Evolutionary conservation across 2,797 vertebrate species (phyloP).

Genomic region (Hyperoplus lanceolatus): DNA sequence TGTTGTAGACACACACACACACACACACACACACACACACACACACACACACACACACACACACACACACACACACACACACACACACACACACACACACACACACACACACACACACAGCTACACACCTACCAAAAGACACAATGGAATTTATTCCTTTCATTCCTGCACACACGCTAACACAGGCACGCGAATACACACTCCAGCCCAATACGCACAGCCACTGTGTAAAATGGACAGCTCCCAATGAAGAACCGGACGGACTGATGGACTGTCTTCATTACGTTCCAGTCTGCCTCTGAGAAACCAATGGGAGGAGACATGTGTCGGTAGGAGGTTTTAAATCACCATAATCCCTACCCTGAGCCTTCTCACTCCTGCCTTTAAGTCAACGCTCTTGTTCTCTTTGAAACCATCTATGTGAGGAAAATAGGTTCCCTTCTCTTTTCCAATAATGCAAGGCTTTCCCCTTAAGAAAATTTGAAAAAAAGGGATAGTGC

Average conservation of each 20-base stretch:
- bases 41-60: too few relatives aligned
- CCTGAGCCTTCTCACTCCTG: conserved; percentile 50
- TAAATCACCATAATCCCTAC: conserved; percentile 79
- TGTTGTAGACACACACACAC: conserved; percentile 9
- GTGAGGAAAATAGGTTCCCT: conserved; percentile 63
- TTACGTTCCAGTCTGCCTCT: conserved; percentile 61
- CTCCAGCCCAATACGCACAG: conserved; percentile 37
- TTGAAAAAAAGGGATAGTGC: neutral
- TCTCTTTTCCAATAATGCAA: conserved; percentile 51
- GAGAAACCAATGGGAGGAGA: conserved; percentile 64
- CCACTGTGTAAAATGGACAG: conserved; percentile 45
- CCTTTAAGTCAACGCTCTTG: conserved; percentile 47
- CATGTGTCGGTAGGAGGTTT: conserved; percentile 48
- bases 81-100: conserved; percentile 8
- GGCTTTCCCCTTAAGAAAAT: conserved; percentile 32
- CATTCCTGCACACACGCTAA: conserved; percentile 16
- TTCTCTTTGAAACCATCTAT: conserved; percentile 58
- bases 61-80: conserved; percentile 8
- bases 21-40: too few relatives aligned
- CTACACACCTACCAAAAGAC: too few relatives aligned
- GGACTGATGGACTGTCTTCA: conserved; percentile 76
- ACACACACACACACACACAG: conserved; percentile 5
- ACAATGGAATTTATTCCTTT: too few relatives aligned
- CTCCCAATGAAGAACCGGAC: conserved; percentile 62
- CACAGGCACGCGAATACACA: conserved; percentile 5